These are phyloP conservation scores for Stigmatopora nigra DNA, from an alignment of 2,113 vertebrate genomes.

Conservation along the genomic window DNA sequence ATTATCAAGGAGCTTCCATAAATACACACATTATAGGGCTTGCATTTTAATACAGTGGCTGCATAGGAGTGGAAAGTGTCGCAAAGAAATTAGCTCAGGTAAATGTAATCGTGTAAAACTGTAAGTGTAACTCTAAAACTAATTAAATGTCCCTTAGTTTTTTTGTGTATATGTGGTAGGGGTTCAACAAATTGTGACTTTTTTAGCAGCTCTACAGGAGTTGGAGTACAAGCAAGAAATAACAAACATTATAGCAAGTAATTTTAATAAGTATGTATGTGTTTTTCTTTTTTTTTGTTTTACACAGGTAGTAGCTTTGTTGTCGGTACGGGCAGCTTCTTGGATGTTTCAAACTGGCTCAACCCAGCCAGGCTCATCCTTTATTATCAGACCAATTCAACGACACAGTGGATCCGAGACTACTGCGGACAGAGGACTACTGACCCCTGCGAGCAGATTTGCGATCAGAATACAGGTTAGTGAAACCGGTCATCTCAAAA, in stretches of 20 bases:
- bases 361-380: conserved; percentile 93
- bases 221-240: too few species aligned
- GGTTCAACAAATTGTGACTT: too few species aligned
- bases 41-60: conserved; percentile 52
- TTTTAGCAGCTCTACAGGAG: too few species aligned
- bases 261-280: too few species aligned
- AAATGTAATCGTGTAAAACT: too few species aligned
- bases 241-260: too few species aligned
- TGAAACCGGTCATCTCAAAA: background rate
- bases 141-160: too few species aligned
- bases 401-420: conserved; percentile 88
- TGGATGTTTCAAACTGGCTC: conserved; percentile 95
- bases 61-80: conserved; percentile 13
- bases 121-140: too few species aligned
- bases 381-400: conserved; percentile 92
- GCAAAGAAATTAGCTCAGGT: too few species aligned
- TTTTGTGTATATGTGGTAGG: too few species aligned
- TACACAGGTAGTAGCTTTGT: conserved; percentile 92
- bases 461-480: conserved; percentile 91
- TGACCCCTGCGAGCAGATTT: conserved; percentile 92
- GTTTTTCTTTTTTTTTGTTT: conserved; percentile 3
- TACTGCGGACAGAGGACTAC: conserved; percentile 92
- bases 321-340: conserved; percentile 89
- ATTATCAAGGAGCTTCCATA: conserved; percentile 55
- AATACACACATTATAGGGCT: conserved; percentile 50